phyloP scores from a whole-genome alignment of 2,797 vertebrate species.

The Tauraco hartlaubi region DNA sequence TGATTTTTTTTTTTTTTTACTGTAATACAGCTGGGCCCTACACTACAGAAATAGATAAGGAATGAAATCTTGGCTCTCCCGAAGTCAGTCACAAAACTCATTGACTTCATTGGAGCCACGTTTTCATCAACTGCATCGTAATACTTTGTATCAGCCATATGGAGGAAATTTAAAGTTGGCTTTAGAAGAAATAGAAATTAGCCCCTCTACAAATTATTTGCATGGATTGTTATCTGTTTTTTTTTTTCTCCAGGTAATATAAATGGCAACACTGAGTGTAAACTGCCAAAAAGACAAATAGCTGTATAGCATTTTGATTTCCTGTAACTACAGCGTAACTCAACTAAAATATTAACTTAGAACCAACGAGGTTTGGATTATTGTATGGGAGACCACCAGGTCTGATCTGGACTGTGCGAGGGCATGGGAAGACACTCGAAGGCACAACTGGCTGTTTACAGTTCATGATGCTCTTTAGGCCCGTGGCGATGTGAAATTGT shows the following conservation, averaged over 20 bases:
- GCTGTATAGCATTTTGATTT: conserved; percentile 52
- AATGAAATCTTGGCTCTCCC: conserved; percentile 9
- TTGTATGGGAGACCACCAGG: conserved; percentile 18
- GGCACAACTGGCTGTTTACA: conserved; percentile 50
- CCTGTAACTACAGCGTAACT: conserved; percentile 44
- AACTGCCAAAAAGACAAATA: conserved; percentile 59
- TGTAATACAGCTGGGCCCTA: not conserved
- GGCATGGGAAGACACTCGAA: conserved; percentile 63
- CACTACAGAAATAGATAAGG: conserved; percentile 10
- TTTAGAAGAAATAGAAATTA: conserved; percentile 52
- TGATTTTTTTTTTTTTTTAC: not conserved
- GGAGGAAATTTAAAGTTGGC: conserved; percentile 21
- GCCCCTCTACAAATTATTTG: not conserved
- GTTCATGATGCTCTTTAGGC: conserved; percentile 24
- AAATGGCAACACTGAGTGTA: conserved; percentile 33
- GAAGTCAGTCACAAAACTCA: conserved; percentile 4
- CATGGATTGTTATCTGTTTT: not conserved
- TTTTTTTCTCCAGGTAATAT: conserved; percentile 43
- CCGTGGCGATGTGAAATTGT: not conserved
- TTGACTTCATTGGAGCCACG: not conserved
- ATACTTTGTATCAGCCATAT: conserved; percentile 37
- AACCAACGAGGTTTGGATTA: not conserved
- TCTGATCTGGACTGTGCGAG: conserved; percentile 34
- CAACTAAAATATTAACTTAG: conserved; percentile 14
- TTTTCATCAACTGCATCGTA: conserved; percentile 1